These are phyloP conservation scores for Danaus chrysippus DNA, from an alignment of 2,888 invertebrate genomes.

Conservation along the genomic window DNA sequence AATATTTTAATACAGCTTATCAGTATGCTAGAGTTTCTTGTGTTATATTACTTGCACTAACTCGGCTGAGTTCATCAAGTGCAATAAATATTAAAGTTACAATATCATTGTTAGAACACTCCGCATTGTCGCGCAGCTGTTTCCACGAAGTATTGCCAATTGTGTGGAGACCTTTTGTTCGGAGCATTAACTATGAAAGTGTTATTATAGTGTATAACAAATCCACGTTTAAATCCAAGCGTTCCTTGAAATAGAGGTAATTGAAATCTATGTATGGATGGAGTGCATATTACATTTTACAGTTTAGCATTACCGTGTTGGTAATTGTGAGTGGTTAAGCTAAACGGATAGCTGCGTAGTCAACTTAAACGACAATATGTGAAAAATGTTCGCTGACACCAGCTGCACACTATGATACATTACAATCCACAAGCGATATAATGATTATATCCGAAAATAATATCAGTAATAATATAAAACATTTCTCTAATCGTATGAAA, in stretches of 20 bases:
- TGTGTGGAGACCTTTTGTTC: conserved; percentile 67
- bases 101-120: conserved; percentile 71
- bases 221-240: conserved; percentile 27
- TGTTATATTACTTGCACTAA: conserved; percentile 47
- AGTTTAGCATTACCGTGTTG: conserved; percentile 24
- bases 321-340: conserved; percentile 21
- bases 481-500: background rate
- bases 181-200: conserved; percentile 63
- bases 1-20: conserved; percentile 57
- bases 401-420: conserved; percentile 51
- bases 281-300: conserved; percentile 6
- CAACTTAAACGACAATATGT: conserved; percentile 57
- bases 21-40: conserved; percentile 21
- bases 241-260: conserved; percentile 11
- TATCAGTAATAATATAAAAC: conserved; percentile 35
- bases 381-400: conserved; percentile 53
- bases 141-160: conserved; percentile 68
- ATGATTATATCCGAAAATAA: conserved; percentile 45
- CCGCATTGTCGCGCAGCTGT: conserved; percentile 58
- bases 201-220: conserved; percentile 52
- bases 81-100: conserved; percentile 77
- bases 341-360: conserved; percentile 37
- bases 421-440: conserved; percentile 53
- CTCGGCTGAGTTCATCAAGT: conserved; percentile 66
- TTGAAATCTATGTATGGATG: conserved; percentile 10